Conservation (phyloP, 64 coral and sea anemone species). For the Cladopsammia gracilis region DNA sequence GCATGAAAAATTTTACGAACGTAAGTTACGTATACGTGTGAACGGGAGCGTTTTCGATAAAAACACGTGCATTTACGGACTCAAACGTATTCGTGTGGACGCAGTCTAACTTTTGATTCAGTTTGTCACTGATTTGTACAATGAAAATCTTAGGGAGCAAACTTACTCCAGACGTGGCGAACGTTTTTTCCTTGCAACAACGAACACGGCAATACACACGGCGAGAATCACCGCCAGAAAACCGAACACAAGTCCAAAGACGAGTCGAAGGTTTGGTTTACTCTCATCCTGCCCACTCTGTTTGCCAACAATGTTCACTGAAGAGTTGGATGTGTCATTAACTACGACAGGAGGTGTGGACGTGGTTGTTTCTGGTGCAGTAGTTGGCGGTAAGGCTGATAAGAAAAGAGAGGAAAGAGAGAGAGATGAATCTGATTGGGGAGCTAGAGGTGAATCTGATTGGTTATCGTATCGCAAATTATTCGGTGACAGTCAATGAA, state of each 20-base stretch:
- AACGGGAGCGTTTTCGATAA: too few relatives aligned
- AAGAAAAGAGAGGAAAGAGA: not conserved
- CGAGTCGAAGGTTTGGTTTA: conserved; percentile 32
- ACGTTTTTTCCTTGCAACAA: conserved; percentile 48
- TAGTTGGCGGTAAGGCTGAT: not conserved
- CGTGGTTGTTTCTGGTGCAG: not conserved
- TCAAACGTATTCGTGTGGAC: too few relatives aligned
- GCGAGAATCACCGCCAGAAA: not conserved
- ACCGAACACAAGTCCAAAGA: conserved; percentile 74
- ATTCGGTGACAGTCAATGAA: too few relatives aligned
- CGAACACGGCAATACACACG: not conserved
- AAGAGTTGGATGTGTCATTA: not conserved
- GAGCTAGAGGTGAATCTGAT: too few relatives aligned
- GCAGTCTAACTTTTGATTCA: too few relatives aligned
- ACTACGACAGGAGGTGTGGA: not conserved
- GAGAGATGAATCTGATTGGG: not conserved
- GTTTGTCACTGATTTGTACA: too few relatives aligned
- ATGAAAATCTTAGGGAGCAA: too few relatives aligned
- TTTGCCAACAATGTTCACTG: not conserved
- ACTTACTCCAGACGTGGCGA: conserved; percentile 87
- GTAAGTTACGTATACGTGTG: too few relatives aligned
- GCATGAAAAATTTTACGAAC: too few relatives aligned
- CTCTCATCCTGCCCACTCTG: not conserved
- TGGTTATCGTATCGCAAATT: not conserved
- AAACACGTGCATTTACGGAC: too few relatives aligned